Conservation (phyloP, 2,888 invertebrate species). For the Serrognathus titanus region DNA sequence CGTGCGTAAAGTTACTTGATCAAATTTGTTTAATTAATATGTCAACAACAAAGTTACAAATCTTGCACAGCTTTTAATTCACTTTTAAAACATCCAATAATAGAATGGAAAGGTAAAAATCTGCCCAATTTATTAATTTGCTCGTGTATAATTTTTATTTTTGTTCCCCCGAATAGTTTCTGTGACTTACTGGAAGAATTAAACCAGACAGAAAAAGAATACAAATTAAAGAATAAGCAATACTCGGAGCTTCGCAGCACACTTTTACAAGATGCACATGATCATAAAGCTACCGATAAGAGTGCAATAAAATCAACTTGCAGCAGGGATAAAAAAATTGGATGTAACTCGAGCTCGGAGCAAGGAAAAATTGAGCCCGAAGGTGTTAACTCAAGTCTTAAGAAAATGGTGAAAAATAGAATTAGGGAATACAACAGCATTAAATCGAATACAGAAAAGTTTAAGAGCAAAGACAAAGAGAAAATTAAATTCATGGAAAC, state of each 20-base stretch:
- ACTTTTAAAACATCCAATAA: too few species aligned
- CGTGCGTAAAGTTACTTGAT: too few species aligned
- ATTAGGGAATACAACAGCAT: conserved; percentile 3
- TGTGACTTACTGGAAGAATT: not conserved
- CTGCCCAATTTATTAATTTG: too few species aligned
- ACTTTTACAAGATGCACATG: not conserved
- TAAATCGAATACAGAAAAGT: conserved; percentile 9
- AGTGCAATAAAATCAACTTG: not conserved
- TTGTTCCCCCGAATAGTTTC: not conserved
- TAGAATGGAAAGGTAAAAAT: too few species aligned
- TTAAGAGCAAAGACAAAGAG: conserved; percentile 2
- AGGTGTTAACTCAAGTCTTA: not conserved
- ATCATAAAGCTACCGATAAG: not conserved
- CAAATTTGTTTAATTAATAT: too few species aligned
- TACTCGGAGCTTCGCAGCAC: conserved; percentile 6
- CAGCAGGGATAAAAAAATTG: not conserved
- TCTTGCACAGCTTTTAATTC: too few species aligned
- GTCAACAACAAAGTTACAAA: too few species aligned
- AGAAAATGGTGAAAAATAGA: conserved; percentile 7
- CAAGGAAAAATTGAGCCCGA: not conserved
- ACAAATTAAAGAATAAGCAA: not conserved
- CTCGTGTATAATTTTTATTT: too few species aligned
- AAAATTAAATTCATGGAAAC: conserved; percentile 6
- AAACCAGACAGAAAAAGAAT: conserved; percentile 7
- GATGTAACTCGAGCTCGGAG: too few species aligned